These are phyloP conservation scores for Drosophila subpulchrella DNA, from an alignment of 1,140 invertebrate genomes.

Conservation along the genomic window DNA sequence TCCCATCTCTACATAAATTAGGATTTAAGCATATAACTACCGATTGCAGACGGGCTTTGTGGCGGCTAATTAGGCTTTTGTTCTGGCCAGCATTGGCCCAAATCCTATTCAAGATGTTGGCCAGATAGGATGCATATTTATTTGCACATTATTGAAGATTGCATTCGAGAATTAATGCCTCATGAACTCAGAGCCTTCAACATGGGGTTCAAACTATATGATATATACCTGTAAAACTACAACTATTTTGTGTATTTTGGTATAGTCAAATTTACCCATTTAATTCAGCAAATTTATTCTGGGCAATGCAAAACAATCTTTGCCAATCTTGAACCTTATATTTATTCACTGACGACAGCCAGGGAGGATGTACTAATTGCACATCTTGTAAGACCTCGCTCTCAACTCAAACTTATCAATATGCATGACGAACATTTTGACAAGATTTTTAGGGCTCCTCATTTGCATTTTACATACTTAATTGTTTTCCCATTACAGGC, in stretches of 20 bases:
- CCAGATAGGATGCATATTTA: slow-evolving; percentile 55
- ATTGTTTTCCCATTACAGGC: slow-evolving; percentile 75
- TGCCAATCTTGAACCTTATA: slow-evolving; percentile 2
- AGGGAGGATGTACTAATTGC: slow-evolving; percentile 25
- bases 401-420: slow-evolving; percentile 46
- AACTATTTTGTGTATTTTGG: no score
- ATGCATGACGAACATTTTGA: slow-evolving; percentile 57
- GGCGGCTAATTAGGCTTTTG: slow-evolving; percentile 18
- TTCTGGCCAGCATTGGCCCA: slow-evolving; percentile 38
- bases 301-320: background rate
- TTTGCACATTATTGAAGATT: slow-evolving; percentile 27
- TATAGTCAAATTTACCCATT: background rate
- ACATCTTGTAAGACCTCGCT: slow-evolving; percentile 2
- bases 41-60: background rate
- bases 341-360: slow-evolving; percentile 24
- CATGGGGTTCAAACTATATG: no score
- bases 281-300: background rate
- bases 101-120: slow-evolving; percentile 47
- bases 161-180: slow-evolving; percentile 9
- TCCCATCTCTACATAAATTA: slow-evolving; percentile 60
- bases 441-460: slow-evolving; percentile 51
- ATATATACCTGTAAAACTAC: no score
- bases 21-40: slow-evolving; percentile 29
- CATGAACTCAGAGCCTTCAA: background rate
- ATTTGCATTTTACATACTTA: slow-evolving; percentile 80